phyloP scores from a whole-genome alignment of 2,888 invertebrate genomes.

The Drosophila atripex region DNA sequence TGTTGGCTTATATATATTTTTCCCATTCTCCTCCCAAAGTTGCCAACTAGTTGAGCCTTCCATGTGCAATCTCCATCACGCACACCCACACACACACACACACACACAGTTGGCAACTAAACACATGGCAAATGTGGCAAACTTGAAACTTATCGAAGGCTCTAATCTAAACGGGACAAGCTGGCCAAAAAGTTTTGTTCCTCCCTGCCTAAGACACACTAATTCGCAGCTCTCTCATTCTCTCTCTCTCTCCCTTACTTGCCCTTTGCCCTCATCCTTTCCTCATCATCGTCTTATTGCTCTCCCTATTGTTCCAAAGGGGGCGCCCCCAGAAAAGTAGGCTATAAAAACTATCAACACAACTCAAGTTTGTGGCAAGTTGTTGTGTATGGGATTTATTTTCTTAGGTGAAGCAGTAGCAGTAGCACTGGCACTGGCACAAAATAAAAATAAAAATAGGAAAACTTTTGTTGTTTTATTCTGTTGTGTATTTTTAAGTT shows the following conservation, averaged over 20 bases:
- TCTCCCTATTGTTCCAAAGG: slow-evolving; percentile 24
- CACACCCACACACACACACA: slow-evolving; percentile 19
- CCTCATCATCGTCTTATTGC: neutral
- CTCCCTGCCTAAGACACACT: slow-evolving; percentile 60
- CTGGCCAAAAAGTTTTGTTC: slow-evolving; percentile 49
- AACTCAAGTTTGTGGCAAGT: slow-evolving; percentile 62
- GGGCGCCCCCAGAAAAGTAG: slow-evolving; percentile 56
- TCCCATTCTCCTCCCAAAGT: slow-evolving; percentile 37
- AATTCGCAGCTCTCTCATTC: slow-evolving; percentile 55
- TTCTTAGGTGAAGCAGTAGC: slow-evolving; percentile 51
- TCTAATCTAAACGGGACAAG: slow-evolving; percentile 70
- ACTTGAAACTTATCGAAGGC: slow-evolving; percentile 71
- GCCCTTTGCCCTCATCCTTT: no score
- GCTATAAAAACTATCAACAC: slow-evolving; percentile 75
- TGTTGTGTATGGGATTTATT: slow-evolving; percentile 50
- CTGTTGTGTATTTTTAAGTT: slow-evolving; percentile 56
- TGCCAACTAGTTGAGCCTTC: slow-evolving; percentile 69
- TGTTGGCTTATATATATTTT: neutral
- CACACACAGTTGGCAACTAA: slow-evolving; percentile 51
- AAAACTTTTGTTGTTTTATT: slow-evolving; percentile 45
- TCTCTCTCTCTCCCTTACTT: no score
- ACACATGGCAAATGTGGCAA: slow-evolving; percentile 66
- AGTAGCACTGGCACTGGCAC: slow-evolving; percentile 57
- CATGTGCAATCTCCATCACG: slow-evolving; percentile 28
- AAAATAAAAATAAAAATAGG: slow-evolving; percentile 41